Base-by-base conservation (phyloP, 2,797 vertebrate species). In the Benthosema pterotum region DNA sequence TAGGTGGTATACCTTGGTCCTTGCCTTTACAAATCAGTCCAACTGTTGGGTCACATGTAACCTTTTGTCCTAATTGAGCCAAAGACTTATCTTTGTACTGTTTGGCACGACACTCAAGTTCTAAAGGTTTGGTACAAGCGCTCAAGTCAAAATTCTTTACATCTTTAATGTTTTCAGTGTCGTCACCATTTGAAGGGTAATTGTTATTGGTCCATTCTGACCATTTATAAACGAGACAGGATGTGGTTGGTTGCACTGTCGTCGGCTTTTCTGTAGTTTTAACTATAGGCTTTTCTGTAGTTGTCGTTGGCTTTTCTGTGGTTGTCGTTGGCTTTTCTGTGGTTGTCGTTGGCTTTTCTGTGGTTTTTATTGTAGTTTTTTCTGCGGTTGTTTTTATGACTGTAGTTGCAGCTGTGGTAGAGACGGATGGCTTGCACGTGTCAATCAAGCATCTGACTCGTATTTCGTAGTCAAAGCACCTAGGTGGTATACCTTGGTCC, bases 381-480 rank as follows among this genome's bases (percentile, higher is more conserved):
- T 25, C 25, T 2, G 25, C 5, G 25, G 25, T 32, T 32, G 28
- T 15, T n/a, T 22, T 50, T 15, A 15, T 4, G 18, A 28, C 11
- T 6, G 58, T 47, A 28, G 58, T 60, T n/a, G 46, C 43, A 28
- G 28, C 28, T 28, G 28, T 28, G 28, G 28, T 28, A 28, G 28
- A 28, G 28, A 28, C 28, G 19, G 60, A 25, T 54, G 62, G 56
- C 60, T 0, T 9, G 4, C 67, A 55, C 16, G 54, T 64, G 68
- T 82, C 0, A 16, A 8, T 15, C 49, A 92, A 94, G 47, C 92
- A 94, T 16, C 65, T 22, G 0, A 92, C 43, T 72, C 74, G 81
- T 8, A 94, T 86, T 79, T 94, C 80, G 0, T 92, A 94, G 48
- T 94, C 92, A 12, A 78, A 17, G 57, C 94, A 94, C 3, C 9